Conservation (phyloP, 2,113 vertebrate genomes). For the Ahaetulla prasina region DNA sequence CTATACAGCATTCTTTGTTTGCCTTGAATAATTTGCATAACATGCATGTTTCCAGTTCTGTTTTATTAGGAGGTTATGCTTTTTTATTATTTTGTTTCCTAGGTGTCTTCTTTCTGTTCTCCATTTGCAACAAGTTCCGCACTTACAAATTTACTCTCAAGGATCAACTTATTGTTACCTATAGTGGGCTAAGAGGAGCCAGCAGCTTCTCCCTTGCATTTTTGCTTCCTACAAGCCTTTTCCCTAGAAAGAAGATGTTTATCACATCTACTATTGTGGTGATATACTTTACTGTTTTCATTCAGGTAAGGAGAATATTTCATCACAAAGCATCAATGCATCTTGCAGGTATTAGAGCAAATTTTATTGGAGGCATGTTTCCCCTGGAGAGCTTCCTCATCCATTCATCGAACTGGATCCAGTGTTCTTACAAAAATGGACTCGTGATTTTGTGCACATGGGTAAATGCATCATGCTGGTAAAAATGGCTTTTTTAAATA, state of each 20-base stretch:
- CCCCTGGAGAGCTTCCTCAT: background rate
- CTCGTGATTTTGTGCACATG: background rate
- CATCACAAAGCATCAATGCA: background rate
- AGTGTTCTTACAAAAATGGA: background rate
- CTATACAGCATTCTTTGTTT: background rate
- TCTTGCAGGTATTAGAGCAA: background rate
- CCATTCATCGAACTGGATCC: background rate
- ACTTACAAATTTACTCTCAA: constrained; percentile 89
- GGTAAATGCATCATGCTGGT: background rate
- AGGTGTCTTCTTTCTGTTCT: constrained; percentile 91
- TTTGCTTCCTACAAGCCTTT: constrained; percentile 81
- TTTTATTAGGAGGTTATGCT: background rate
- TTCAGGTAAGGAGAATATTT: constrained; percentile 78
- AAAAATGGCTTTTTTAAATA: background rate
- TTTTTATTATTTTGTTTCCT: constrained; percentile 8
- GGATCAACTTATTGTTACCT: constrained; percentile 91
- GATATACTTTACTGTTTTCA: constrained; percentile 92
- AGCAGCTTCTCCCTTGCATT: constrained; percentile 92
- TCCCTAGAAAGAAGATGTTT: constrained; percentile 85
- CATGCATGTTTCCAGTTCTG: constrained; percentile 15
- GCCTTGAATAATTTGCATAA: background rate
- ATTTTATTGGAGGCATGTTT: background rate
- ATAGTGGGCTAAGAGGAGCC: constrained; percentile 91
- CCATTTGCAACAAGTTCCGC: constrained; percentile 91
- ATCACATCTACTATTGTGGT: constrained; percentile 86